Conservation (phyloP, 2,888 invertebrate species). For the Thymelicus sylvestris region DNA sequence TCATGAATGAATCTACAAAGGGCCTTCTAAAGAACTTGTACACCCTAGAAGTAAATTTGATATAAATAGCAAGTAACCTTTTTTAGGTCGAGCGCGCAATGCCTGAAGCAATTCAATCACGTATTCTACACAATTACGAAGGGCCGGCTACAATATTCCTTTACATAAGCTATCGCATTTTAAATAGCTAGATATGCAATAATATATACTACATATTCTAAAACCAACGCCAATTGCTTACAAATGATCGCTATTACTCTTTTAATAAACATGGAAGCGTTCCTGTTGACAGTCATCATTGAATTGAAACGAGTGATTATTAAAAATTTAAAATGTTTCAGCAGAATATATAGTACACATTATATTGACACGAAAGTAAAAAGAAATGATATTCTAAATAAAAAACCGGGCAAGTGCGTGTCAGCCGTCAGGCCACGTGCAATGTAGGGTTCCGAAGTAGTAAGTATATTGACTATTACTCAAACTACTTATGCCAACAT, state of each 20-base stretch:
- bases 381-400: neutral
- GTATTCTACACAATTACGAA: constrained; percentile 57
- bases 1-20: constrained; percentile 1
- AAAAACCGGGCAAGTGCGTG: too few species aligned
- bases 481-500: too few species aligned
- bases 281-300: neutral
- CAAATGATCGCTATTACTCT: constrained; percentile 7
- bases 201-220: constrained; percentile 1
- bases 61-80: constrained; percentile 42
- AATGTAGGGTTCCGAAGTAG: too few species aligned
- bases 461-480: too few species aligned
- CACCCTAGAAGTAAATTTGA: constrained; percentile 39
- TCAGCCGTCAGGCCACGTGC: too few species aligned
- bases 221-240: constrained; percentile 8
- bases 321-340: neutral
- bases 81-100: constrained; percentile 44
- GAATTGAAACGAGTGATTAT: constrained; percentile 2
- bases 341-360: neutral
- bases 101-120: constrained; percentile 58
- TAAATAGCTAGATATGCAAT: constrained; percentile 7
- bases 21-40: constrained; percentile 19
- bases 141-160: constrained; percentile 48
- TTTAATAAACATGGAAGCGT: constrained; percentile 19
- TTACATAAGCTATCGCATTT: constrained; percentile 38
- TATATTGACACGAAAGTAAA: neutral